Conservation (phyloP, 2,797 vertebrate genomes). For the Margarornis squamiger region DNA sequence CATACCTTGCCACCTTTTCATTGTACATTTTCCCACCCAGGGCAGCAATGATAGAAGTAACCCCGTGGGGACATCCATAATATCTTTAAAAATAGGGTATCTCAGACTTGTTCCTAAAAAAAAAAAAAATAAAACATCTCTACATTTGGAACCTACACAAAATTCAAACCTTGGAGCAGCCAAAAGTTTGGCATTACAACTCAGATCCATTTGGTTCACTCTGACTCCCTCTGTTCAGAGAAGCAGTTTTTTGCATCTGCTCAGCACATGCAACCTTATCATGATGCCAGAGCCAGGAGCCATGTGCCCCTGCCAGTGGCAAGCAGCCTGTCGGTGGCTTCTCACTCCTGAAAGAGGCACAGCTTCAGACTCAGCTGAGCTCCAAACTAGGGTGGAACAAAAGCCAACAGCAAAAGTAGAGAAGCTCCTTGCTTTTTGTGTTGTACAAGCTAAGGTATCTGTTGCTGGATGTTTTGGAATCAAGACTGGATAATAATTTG, state of each 20-base stretch:
- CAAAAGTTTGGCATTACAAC: not conserved
- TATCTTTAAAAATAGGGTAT: not conserved
- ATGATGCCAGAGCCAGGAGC: not conserved
- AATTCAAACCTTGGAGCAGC: not conserved
- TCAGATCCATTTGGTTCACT: not conserved
- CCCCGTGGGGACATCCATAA: not conserved
- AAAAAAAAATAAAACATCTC: not conserved
- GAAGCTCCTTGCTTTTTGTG: not conserved
- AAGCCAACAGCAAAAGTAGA: not conserved
- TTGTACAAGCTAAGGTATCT: not conserved
- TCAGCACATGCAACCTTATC: not conserved
- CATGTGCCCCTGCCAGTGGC: not conserved
- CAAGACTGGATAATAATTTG: not conserved
- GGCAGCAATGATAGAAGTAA: not conserved
- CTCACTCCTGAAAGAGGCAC: not conserved
- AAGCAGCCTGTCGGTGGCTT: not conserved
- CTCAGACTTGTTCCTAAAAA: not conserved
- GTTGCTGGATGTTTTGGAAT: not conserved
- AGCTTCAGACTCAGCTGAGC: not conserved
- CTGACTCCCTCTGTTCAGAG: not conserved
- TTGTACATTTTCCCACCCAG: not conserved
- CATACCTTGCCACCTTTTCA: not conserved
- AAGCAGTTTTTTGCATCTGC: not conserved
- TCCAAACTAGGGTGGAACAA: not conserved
- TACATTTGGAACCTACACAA: not conserved